Conservation (phyloP, 2,113 vertebrate species). For the Macheiramphus alcinus region DNA sequence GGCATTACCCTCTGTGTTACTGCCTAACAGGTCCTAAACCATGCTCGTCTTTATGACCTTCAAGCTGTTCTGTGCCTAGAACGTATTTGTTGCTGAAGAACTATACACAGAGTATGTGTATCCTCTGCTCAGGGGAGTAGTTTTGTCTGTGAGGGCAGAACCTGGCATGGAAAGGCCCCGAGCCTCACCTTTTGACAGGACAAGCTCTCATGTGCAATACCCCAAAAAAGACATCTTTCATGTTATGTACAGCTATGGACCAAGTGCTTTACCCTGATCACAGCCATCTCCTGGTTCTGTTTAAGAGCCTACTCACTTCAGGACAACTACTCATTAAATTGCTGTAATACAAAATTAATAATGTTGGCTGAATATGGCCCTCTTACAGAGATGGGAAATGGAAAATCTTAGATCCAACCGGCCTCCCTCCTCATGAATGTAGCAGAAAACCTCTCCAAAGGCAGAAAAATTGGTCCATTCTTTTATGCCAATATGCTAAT, state of each 20-base stretch:
- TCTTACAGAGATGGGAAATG: not conserved
- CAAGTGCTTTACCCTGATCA: not conserved
- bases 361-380: not conserved
- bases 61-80: not conserved
- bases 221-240: not conserved
- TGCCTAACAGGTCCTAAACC: not conserved
- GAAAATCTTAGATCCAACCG: not conserved
- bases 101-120: rapidly evolving
- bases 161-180: not conserved
- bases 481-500: not conserved
- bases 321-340: not conserved
- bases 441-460: not conserved
- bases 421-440: not conserved
- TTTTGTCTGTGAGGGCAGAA: not conserved
- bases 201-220: not conserved
- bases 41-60: not conserved
- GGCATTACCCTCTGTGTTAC: not conserved
- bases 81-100: not conserved
- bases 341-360: not conserved
- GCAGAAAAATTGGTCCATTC: not conserved
- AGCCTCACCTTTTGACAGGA: not conserved
- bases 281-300: not conserved
- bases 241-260: rapidly evolving
- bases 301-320: not conserved
- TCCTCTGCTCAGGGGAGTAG: not conserved